Evolutionary conservation across 1,140 invertebrate genomes (phyloP).

Genomic region (Heliconius nattereri): DNA sequence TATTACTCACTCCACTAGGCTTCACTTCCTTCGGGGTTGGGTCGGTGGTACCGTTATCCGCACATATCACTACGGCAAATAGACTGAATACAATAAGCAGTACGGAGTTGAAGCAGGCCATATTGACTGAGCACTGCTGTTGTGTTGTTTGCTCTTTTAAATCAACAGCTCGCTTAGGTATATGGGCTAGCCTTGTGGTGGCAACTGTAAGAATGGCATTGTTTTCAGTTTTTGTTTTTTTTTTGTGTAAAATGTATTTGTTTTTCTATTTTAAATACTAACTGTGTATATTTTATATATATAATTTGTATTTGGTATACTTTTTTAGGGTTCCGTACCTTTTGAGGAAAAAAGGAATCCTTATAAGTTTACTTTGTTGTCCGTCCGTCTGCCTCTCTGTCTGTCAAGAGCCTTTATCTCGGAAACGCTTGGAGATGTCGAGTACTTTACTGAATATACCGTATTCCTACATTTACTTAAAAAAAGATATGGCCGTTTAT

Average conservation of each 20-base stretch:
- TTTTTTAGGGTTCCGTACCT: no score
- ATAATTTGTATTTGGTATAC: no score
- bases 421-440: no score
- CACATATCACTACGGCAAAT: conserved; percentile 36
- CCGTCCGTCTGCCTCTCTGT: no score
- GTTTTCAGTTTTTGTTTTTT: conserved; percentile 2
- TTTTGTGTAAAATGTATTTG: not conserved
- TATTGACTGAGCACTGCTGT: conserved; percentile 35
- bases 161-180: conserved; percentile 24
- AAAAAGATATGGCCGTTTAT: no score
- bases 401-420: no score
- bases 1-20: conserved; percentile 45
- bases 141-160: conserved; percentile 41
- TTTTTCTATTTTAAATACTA: not conserved
- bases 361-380: no score
- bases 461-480: no score
- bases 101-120: conserved; percentile 32
- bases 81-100: conserved; percentile 38
- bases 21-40: conserved; percentile 19
- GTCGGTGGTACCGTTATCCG: conserved; percentile 38
- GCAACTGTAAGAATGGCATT: conserved; percentile 20
- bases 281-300: no score
- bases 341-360: no score
- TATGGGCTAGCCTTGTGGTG: conserved; percentile 1
- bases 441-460: no score